Evolutionary conservation across 2,888 invertebrate species (phyloP).

Genomic region (Polia nebulosa): DNA sequence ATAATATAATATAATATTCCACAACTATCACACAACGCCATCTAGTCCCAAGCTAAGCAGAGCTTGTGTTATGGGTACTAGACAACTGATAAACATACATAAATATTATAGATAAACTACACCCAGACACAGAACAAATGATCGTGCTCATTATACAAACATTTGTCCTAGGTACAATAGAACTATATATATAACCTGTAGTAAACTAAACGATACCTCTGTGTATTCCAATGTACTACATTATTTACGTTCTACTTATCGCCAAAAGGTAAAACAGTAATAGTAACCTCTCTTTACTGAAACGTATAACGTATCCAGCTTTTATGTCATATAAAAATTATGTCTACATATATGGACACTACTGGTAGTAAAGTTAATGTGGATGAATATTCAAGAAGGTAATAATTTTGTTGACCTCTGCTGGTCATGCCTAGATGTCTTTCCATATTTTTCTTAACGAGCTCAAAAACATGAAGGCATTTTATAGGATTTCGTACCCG

Average conservation of each 20-base stretch:
- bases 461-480: neutral
- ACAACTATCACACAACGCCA: too few species aligned
- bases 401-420: slow-evolving; percentile 40
- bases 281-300: slow-evolving; percentile 13
- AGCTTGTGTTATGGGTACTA: too few species aligned
- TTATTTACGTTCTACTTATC: slow-evolving; percentile 2
- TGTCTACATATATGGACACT: slow-evolving; percentile 10
- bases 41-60: too few species aligned
- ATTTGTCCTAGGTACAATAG: too few species aligned
- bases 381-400: slow-evolving; percentile 67
- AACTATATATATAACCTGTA: neutral
- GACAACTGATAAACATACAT: too few species aligned
- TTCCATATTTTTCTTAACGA: neutral
- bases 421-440: neutral
- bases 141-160: too few species aligned
- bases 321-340: slow-evolving; percentile 56
- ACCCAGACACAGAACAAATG: too few species aligned
- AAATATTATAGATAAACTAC: too few species aligned
- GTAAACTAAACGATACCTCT: slow-evolving; percentile 13
- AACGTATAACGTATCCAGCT: slow-evolving; percentile 15
- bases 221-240: slow-evolving; percentile 2
- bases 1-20: too few species aligned
- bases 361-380: slow-evolving; percentile 37
- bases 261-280: neutral
- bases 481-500: too few species aligned